A percentile compares a stretch with the other conserved stretches of the same genome.
phyloP scores from a whole-genome alignment of 2,113 vertebrate genomes.

The Prionailurus bengalensis region DNA sequence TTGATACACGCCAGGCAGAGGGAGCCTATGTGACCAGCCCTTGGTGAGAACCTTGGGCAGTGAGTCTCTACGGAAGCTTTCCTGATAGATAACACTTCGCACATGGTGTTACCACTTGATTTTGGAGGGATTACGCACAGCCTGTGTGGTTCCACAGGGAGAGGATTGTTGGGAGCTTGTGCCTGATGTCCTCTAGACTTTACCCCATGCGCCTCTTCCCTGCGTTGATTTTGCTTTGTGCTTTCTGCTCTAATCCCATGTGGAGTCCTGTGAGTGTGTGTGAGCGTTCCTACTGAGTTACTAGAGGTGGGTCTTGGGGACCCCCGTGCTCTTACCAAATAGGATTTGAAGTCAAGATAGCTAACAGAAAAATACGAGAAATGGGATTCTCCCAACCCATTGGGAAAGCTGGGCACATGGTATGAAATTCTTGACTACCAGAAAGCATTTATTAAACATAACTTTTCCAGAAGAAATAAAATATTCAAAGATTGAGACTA shows the following conservation, averaged over 20 bases:
- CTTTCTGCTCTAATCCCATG: neutral
- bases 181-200: neutral
- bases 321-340: neutral
- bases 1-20: neutral
- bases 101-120: neutral
- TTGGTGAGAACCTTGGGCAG: neutral
- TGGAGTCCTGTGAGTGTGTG: neutral
- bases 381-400: neutral
- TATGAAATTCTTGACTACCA: neutral
- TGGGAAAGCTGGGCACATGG: neutral
- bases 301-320: neutral
- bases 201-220: neutral
- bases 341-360: neutral
- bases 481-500: neutral
- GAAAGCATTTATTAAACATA: neutral
- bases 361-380: neutral
- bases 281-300: neutral
- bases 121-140: neutral
- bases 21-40: neutral
- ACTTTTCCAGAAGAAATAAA: slow-evolving; percentile 17
- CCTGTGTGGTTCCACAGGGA: neutral
- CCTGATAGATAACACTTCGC: neutral
- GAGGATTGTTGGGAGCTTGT: neutral
- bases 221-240: neutral
- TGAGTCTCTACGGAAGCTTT: neutral